A percentile compares a stretch with the other conserved stretches of the same genome.
These are phyloP conservation scores for Onychorhynchus coronatus DNA, from an alignment of 2,113 vertebrate genomes.

Conservation along the genomic window DNA sequence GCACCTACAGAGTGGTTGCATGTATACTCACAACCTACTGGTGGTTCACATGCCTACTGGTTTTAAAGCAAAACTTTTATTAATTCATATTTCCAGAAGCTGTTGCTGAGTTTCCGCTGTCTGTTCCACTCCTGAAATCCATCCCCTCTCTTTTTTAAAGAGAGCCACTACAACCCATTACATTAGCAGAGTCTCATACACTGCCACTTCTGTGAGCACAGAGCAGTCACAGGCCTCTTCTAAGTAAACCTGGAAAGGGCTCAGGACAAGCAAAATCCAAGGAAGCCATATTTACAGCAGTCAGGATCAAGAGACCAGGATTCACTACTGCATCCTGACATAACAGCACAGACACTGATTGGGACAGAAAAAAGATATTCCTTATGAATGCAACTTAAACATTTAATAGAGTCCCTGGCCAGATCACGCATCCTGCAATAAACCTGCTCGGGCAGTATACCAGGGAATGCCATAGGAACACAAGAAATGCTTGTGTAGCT, in stretches of 20 bases:
- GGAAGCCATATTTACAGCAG: not conserved
- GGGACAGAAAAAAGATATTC: not conserved
- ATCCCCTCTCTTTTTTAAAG: not conserved
- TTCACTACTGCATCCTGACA: not conserved
- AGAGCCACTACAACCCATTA: not conserved
- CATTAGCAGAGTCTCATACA: not conserved
- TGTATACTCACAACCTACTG: not conserved
- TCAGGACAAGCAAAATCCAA: not conserved
- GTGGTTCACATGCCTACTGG: not conserved
- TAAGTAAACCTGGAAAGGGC: not conserved
- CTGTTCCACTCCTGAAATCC: not conserved
- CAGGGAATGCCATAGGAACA: not conserved
- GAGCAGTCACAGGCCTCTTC: not conserved
- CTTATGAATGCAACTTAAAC: not conserved
- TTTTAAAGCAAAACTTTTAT: not conserved
- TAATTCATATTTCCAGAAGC: not conserved
- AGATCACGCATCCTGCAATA: not conserved
- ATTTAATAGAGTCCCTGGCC: not conserved
- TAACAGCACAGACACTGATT: not conserved
- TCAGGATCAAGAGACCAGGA: not conserved
- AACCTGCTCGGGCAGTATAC: not conserved
- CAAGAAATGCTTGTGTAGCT: not conserved
- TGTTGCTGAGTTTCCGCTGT: not conserved
- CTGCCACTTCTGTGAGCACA: not conserved
- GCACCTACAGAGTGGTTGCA: not conserved